Percentiles rank a stretch among this genome's conserved stretches.
phyloP scores from a whole-genome alignment of 2,888 invertebrate genomes.

The Coremacera marginata region DNA sequence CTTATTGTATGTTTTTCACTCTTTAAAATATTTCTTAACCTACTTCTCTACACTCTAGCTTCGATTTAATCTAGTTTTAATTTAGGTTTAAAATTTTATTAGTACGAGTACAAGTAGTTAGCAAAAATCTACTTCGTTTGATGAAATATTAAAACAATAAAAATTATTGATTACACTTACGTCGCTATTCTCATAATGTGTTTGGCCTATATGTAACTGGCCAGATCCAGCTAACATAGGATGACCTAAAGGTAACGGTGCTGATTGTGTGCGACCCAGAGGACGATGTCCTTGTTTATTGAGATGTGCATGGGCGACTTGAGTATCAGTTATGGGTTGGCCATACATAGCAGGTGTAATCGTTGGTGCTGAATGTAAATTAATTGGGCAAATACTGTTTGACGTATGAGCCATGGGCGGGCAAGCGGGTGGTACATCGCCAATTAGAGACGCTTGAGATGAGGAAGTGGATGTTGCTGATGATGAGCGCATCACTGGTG shows the following conservation, averaged over 20 bases:
- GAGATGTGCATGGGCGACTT: conserved; percentile 77
- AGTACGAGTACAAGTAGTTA: too few species aligned
- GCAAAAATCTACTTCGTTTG: too few species aligned
- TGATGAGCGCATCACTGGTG: conserved; percentile 73
- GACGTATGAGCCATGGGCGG: conserved; percentile 63
- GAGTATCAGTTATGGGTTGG: conserved; percentile 75
- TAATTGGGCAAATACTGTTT: conserved; percentile 17
- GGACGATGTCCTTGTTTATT: conserved; percentile 83
- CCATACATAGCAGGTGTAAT: conserved; percentile 57
- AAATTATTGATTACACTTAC: too few species aligned
- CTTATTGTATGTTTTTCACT: too few species aligned
- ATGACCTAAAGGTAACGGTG: conserved; percentile 90
- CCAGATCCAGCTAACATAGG: conserved; percentile 78
- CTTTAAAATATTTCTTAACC: too few species aligned
- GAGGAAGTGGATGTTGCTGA: conserved; percentile 66
- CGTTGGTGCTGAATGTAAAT: conserved; percentile 48
- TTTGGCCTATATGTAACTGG: conserved; percentile 66
- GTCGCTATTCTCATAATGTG: conserved; percentile 69
- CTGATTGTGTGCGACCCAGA: conserved; percentile 93
- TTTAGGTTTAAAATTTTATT: too few species aligned
- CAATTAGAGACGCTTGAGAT: conserved; percentile 63
- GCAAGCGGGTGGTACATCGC: conserved; percentile 64
- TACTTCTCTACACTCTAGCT: too few species aligned
- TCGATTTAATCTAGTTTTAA: too few species aligned
- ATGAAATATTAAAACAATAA: too few species aligned